Percentiles rank a stretch among this genome's conserved stretches.
Conservation (phyloP, 23 tunicate species). For the Clavelina lepadiformis region DNA sequence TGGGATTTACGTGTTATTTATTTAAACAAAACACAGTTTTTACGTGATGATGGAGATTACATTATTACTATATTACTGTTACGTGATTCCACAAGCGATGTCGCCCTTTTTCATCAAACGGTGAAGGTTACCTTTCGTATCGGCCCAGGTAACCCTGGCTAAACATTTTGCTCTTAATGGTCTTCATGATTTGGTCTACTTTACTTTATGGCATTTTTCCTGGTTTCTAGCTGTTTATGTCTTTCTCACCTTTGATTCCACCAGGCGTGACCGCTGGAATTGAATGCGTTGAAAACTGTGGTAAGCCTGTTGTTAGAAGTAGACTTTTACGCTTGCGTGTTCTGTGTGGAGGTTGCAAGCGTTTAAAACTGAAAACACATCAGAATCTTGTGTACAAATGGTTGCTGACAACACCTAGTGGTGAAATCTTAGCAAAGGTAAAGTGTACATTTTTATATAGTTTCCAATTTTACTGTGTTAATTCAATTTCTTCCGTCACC, state of each 20-base stretch:
- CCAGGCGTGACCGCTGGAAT: constrained; percentile 11
- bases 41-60: neutral
- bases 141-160: too few relatives aligned
- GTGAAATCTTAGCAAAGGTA: neutral
- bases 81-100: neutral
- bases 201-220: too few relatives aligned
- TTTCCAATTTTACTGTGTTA: neutral
- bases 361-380: neutral
- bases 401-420: too few relatives aligned
- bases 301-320: neutral
- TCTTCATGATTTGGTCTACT: too few relatives aligned
- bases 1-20: too few relatives aligned
- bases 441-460: neutral
- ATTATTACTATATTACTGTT: neutral
- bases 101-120: neutral
- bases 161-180: too few relatives aligned
- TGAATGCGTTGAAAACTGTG: constrained; percentile 16
- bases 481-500: too few relatives aligned
- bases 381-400: neutral
- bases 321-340: neutral
- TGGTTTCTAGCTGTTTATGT: too few relatives aligned
- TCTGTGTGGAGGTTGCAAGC: constrained; percentile 3
- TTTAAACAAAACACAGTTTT: neutral
- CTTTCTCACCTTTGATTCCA: too few relatives aligned
- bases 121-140: neutral